Evolutionary conservation across 2,797 vertebrate species (phyloP).

Genomic region (Neostethus bicornis): DNA sequence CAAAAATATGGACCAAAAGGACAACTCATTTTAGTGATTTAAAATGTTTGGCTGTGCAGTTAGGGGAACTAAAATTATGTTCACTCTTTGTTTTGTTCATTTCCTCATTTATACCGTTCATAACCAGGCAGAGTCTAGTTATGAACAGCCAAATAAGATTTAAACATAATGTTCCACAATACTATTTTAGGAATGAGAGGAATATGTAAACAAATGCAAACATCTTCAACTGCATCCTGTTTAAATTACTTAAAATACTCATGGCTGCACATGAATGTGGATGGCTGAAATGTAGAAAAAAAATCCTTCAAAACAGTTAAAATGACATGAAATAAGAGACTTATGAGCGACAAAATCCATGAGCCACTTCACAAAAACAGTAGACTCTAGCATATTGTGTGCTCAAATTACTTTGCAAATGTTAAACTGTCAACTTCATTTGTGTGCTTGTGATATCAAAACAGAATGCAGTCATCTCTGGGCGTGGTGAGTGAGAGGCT

Average conservation of each 20-base stretch:
- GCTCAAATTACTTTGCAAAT: slow-evolving; percentile 66
- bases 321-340: slow-evolving; percentile 20
- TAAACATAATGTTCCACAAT: slow-evolving; percentile 22
- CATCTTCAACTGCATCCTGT: too few relatives aligned
- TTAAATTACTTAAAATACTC: not conserved
- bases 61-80: slow-evolving; percentile 22
- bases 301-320: slow-evolving; percentile 10
- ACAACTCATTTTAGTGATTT: slow-evolving; percentile 5
- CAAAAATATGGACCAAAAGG: slow-evolving; percentile 7
- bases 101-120: slow-evolving; percentile 27
- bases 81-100: slow-evolving; percentile 20
- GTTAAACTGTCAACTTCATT: slow-evolving; percentile 60
- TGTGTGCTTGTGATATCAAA: slow-evolving; percentile 51
- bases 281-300: not conserved
- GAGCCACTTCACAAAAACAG: slow-evolving; percentile 36
- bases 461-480: slow-evolving; percentile 59
- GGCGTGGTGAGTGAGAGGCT: slow-evolving; percentile 57
- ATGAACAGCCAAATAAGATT: slow-evolving; percentile 10
- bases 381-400: slow-evolving; percentile 39
- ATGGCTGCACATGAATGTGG: not conserved
- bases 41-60: not conserved
- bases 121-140: slow-evolving; percentile 27
- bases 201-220: slow-evolving; percentile 7
- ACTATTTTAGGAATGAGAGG: slow-evolving; percentile 12
- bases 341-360: slow-evolving; percentile 37